Evolutionary conservation across 2,113 vertebrate species (phyloP).

Genomic region (Carassius auratus): DNA sequence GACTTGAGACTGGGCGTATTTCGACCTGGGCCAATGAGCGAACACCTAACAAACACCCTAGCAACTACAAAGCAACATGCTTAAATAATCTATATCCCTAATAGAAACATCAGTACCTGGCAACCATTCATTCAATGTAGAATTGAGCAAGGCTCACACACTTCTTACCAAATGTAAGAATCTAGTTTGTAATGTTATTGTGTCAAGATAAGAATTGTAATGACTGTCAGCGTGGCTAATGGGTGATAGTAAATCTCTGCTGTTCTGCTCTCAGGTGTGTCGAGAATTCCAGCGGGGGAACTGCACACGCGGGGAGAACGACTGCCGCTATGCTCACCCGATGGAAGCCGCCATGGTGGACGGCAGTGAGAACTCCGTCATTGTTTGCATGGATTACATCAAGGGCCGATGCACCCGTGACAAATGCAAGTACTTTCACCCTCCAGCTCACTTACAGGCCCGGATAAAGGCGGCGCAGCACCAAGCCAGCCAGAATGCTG

Average conservation of each 20-base stretch:
- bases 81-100: background rate
- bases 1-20: background rate
- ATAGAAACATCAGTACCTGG: background rate
- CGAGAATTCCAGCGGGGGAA: constrained; percentile 97
- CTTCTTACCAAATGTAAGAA: background rate
- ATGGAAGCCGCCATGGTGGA: constrained; percentile 95
- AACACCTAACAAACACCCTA: background rate
- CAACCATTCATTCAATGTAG: background rate
- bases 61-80: background rate
- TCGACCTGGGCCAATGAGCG: background rate
- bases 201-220: background rate
- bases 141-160: background rate
- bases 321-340: constrained; percentile 97
- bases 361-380: constrained; percentile 95
- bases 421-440: constrained; percentile 99
- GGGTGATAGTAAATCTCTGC: background rate
- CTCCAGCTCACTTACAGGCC: constrained; percentile 96
- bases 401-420: constrained; percentile 96
- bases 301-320: constrained; percentile 96
- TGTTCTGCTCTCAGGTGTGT: constrained; percentile 83
- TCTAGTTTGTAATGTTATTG: background rate
- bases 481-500: constrained; percentile 90
- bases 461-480: constrained; percentile 97
- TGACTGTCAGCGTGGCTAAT: background rate
- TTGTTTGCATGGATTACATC: constrained; percentile 99